Evolutionary conservation across 2,888 invertebrate species (phyloP), one percentile per base, ranked within the genome.

Genomic region (Caenorhabditis sp.): DNA sequence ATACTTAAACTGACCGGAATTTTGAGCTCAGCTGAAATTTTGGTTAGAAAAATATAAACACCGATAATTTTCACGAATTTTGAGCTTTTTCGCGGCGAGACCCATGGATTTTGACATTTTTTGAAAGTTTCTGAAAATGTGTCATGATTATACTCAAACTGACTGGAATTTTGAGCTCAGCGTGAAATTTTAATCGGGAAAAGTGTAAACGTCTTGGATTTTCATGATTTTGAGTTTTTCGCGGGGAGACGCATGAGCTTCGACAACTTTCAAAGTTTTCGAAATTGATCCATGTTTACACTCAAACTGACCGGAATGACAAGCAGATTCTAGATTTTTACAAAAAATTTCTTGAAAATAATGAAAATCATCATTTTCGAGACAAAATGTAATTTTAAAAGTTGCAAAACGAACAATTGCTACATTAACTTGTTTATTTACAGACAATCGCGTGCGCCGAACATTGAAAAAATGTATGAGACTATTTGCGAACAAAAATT

Each of bases 391-490:
- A 3, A 19, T n/a, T 4, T 50, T 50, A 19, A 14, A 1, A 49
- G 19, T 23, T 37, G 36, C 27, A 37, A n/a, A n/a, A 37, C 14
- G 14, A 37, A 37, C 8, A 10, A 37, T 37, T 37, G 8, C 14
- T 14, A 37, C 14, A 37, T 37, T 37, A 37, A 51, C 19, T 50
- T 50, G 19, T 50, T 50, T 50, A 19, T 37, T 62, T 75, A 51
- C 65, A 79, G 79, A 58, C 66, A 67, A 60, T 74, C 76, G 0
- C 62, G 77, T 19, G 77, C 77, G 5, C 79, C 77, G 10, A 79
- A 82, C 54, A 69, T 84, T 26, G 76, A 83, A 63, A 73, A 76
- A 54, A 78, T 84, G 78, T 84, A 82, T 71, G 79, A 81, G 21
- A 81, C 71, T 57, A 71, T 84, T 14, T 84, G 84, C 61, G 76